Evolutionary conservation across 30 jellyfish, hydroid and myxozoan species (phyloP).

Genomic region (Aurelia sp.): DNA sequence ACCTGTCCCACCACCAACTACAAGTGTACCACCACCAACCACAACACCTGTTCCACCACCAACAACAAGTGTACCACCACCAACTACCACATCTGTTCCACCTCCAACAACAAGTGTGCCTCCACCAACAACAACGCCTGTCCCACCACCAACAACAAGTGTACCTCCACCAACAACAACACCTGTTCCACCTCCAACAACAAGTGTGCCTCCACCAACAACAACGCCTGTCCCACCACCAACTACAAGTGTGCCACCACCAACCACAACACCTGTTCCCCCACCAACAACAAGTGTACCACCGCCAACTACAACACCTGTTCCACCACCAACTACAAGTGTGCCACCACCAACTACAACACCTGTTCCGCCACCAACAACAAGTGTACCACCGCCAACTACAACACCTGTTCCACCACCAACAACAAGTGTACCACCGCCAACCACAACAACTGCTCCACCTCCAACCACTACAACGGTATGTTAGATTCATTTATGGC

Average conservation of each 20-base stretch:
- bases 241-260: too few relatives aligned
- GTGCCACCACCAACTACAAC: too few relatives aligned
- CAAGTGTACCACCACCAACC: slow-evolving; percentile 24
- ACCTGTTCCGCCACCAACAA: neutral
- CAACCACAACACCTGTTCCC: too few relatives aligned
- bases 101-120: slow-evolving; percentile 18
- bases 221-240: too few relatives aligned
- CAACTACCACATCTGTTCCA: slow-evolving; percentile 50
- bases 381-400: too few relatives aligned
- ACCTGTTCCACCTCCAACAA: neutral
- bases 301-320: too few relatives aligned
- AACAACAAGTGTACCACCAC: neutral
- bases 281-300: too few relatives aligned
- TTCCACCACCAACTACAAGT: too few relatives aligned
- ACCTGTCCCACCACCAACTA: neutral
- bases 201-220: too few relatives aligned
- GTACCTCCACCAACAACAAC: slow-evolving; percentile 23
- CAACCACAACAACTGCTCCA: neutral
- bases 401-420: too few relatives aligned
- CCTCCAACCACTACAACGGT: neutral
- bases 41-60: neutral
- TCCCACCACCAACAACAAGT: neutral
- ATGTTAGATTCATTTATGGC: too few relatives aligned
- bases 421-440: too few relatives aligned
- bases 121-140: neutral